Percentiles rank a stretch among this genome's conserved stretches.
Evolutionary conservation across 2,888 invertebrate genomes (phyloP).

Genomic region (Brenthis daphne): DNA sequence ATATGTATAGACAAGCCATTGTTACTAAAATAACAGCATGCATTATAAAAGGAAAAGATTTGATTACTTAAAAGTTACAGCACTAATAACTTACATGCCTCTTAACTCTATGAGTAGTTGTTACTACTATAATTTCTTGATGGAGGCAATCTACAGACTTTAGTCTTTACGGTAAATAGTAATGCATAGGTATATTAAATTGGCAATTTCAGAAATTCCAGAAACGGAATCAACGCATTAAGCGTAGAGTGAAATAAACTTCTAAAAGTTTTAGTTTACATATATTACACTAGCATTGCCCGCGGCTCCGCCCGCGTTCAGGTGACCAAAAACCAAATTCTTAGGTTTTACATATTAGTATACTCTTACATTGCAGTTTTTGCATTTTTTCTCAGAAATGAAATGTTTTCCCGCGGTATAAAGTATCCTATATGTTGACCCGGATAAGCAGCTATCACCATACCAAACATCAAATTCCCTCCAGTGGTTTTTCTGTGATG

Average conservation of each 20-base stretch:
- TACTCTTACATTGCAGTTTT: no score
- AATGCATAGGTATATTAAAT: conserved; percentile 8
- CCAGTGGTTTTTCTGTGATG: no score
- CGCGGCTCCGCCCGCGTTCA: no score
- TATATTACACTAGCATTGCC: no score
- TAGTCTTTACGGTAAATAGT: conserved; percentile 2
- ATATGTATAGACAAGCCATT: background rate
- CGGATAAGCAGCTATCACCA: no score
- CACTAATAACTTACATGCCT: conserved; percentile 19
- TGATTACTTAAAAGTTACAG: conserved; percentile 25
- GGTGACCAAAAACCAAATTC: no score
- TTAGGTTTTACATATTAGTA: no score
- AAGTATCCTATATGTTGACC: no score
- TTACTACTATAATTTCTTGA: conserved; percentile 6
- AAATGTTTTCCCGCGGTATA: no score
- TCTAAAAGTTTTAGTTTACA: background rate
- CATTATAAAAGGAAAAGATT: background rate
- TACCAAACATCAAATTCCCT: no score
- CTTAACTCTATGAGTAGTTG: conserved; percentile 21
- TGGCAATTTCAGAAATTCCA: conserved; percentile 14
- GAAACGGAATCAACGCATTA: background rate
- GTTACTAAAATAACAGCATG: background rate
- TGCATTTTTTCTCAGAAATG: no score
- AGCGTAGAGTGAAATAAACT: background rate
- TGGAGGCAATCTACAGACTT: conserved; percentile 11